phyloP scores from a whole-genome alignment of 2,113 vertebrate genomes.

The Gymnobelideus leadbeateri region DNA sequence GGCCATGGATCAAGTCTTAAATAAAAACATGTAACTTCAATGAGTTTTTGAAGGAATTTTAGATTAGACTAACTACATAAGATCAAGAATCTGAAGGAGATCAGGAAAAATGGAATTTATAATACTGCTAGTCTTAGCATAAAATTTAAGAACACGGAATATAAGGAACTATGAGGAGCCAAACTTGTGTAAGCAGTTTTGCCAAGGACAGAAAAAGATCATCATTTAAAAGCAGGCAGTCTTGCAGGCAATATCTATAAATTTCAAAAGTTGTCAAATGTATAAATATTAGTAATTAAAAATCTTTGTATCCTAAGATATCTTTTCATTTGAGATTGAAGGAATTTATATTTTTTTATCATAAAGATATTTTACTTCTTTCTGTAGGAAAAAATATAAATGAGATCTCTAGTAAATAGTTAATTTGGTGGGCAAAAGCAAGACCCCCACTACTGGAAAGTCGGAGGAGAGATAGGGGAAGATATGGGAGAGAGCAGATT shows the following conservation, averaged over 20 bases:
- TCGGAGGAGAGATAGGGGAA: no score
- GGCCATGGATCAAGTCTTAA: constrained; percentile 34
- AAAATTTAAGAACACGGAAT: constrained; percentile 44
- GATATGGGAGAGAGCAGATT: no score
- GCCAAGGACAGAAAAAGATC: background rate
- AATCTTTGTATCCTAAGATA: constrained; percentile 20
- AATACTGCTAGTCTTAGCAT: constrained; percentile 1
- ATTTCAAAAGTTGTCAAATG: background rate
- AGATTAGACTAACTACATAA: constrained; percentile 17
- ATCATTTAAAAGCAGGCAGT: constrained; percentile 28
- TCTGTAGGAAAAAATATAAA: background rate
- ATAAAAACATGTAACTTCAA: background rate
- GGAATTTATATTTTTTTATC: constrained; percentile 19
- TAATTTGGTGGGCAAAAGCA: constrained; percentile 20
- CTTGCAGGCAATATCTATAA: background rate
- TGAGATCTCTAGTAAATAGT: constrained; percentile 37
- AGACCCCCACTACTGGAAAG: background rate
- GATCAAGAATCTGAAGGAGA: constrained; percentile 42
- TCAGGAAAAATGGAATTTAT: constrained; percentile 18
- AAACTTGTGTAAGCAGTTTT: constrained; percentile 5
- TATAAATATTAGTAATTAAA: background rate
- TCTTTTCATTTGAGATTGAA: constrained; percentile 13
- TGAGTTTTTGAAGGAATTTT: constrained; percentile 44
- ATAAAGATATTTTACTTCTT: constrained; percentile 26
- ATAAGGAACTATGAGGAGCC: background rate